phyloP scores from a whole-genome alignment of 2,888 invertebrate species.

The Mesopsocus fuscifrons region DNA sequence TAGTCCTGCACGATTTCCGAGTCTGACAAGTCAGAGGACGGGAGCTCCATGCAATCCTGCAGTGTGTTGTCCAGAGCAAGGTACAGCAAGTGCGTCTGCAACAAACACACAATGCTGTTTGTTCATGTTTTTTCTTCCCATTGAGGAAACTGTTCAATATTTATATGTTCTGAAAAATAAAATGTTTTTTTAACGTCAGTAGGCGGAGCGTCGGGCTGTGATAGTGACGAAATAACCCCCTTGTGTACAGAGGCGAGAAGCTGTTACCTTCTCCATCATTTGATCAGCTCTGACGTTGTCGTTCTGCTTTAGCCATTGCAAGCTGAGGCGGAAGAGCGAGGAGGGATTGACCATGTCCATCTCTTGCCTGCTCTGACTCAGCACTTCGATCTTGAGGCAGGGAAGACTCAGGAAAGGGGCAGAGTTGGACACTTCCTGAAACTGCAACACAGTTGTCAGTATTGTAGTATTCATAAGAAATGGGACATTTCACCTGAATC shows the following conservation, averaged over 20 bases:
- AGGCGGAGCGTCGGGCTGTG: no score
- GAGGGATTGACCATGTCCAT: constrained; percentile 31
- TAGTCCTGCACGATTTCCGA: constrained; percentile 63
- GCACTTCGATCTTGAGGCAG: constrained; percentile 49
- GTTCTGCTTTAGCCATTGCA: constrained; percentile 38
- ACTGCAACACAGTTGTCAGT: constrained; percentile 30
- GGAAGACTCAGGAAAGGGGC: constrained; percentile 44
- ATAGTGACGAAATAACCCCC: no score
- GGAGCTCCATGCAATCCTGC: constrained; percentile 61
- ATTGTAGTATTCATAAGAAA: not conserved
- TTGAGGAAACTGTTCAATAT: no score
- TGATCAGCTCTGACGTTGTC: constrained; percentile 24
- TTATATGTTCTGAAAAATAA: no score
- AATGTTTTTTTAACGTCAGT: no score
- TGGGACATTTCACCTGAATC: no score
- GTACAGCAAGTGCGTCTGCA: constrained; percentile 47
- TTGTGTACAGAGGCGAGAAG: no score
- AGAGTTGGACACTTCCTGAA: constrained; percentile 40
- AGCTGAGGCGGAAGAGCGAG: constrained; percentile 38
- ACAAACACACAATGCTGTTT: constrained; percentile 11
- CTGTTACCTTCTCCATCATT: constrained; percentile 37
- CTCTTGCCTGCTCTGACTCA: constrained; percentile 51
- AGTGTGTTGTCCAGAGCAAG: constrained; percentile 54
- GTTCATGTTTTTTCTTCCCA: no score
- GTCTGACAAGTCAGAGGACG: constrained; percentile 40